phyloP scores from a whole-genome alignment of 2,797 vertebrate genomes.

The Poeciliopsis presidionis region DNA sequence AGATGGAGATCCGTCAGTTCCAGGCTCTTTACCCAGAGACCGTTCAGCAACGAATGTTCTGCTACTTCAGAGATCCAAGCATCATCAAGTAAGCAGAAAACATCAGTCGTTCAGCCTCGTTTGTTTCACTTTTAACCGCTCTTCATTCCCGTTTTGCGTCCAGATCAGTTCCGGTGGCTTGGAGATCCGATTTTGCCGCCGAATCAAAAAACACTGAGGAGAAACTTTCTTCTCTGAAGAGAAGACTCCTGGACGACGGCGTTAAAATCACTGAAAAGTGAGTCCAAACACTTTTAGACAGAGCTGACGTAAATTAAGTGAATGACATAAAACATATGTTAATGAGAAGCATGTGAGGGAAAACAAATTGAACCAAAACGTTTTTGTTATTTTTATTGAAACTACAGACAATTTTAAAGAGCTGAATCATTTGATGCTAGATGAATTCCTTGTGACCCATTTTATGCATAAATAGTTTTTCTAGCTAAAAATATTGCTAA shows the following conservation, averaged over 20 bases:
- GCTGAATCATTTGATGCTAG: background rate
- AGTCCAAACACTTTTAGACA: conserved; percentile 17
- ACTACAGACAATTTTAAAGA: background rate
- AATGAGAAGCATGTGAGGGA: background rate
- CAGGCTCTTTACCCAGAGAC: conserved; percentile 69
- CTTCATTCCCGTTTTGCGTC: background rate
- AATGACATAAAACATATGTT: background rate
- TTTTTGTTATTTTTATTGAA: background rate
- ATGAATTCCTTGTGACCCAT: background rate
- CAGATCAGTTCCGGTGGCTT: conserved; percentile 86
- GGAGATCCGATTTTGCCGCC: conserved; percentile 83
- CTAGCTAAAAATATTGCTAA: too few species aligned
- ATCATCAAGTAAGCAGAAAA: conserved; percentile 74
- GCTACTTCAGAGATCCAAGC: conserved; percentile 85
- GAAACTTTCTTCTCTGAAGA: conserved; percentile 82
- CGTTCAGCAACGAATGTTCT: conserved; percentile 74
- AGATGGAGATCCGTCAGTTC: conserved; percentile 91
- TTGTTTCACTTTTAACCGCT: background rate
- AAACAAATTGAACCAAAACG: background rate
- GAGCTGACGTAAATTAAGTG: background rate
- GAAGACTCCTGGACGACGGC: conserved; percentile 59
- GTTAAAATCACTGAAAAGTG: conserved; percentile 78
- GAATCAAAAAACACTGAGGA: conserved; percentile 84
- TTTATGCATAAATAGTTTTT: background rate
- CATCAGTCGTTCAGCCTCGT: accelerated